Percentiles rank a stretch among this genome's conserved stretches.
Conservation (phyloP, 2,797 vertebrate genomes). For the Xenentodon cancila region DNA sequence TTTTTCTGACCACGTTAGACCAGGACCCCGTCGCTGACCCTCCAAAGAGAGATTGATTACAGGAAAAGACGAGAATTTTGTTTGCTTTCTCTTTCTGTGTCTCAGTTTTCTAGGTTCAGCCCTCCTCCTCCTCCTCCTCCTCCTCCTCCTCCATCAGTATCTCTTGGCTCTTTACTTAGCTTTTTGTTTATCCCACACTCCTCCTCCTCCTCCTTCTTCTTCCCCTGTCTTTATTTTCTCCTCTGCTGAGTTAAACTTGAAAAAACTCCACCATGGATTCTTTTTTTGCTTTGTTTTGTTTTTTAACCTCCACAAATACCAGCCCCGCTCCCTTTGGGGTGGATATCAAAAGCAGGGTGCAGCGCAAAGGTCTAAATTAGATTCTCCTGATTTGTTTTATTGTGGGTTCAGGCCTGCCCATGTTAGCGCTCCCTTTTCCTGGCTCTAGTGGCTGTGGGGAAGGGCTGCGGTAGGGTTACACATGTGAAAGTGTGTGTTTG, state of each 20-base stretch:
- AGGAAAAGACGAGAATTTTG: slow-evolving; percentile 66
- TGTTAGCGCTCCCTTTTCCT: slow-evolving; percentile 11
- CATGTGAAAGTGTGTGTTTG: no score
- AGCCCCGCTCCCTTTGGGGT: slow-evolving; percentile 20
- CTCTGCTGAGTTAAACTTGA: slow-evolving; percentile 37
- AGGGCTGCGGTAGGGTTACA: background rate
- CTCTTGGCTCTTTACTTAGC: slow-evolving; percentile 7
- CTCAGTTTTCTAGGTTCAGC: slow-evolving; percentile 28
- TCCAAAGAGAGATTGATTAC: slow-evolving; percentile 79
- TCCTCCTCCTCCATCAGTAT: slow-evolving; percentile 22
- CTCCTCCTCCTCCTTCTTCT: background rate
- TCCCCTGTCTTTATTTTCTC: slow-evolving; percentile 46
- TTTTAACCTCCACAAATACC: slow-evolving; percentile 27
- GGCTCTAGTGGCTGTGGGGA: background rate
- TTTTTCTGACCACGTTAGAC: slow-evolving; percentile 68
- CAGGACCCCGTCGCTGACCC: slow-evolving; percentile 69
- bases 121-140: background rate
- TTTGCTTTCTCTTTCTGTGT: slow-evolving; percentile 47
- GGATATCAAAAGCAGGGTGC: slow-evolving; percentile 48
- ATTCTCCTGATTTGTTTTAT: slow-evolving; percentile 41
- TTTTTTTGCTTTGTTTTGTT: background rate
- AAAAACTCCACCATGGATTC: slow-evolving; percentile 29
- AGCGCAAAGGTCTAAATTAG: slow-evolving; percentile 51
- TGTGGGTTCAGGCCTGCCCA: slow-evolving; percentile 31
- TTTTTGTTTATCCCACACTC: slow-evolving; percentile 29